phyloP scores from a whole-genome alignment of 2,113 vertebrate species.

The Lepus americanus region DNA sequence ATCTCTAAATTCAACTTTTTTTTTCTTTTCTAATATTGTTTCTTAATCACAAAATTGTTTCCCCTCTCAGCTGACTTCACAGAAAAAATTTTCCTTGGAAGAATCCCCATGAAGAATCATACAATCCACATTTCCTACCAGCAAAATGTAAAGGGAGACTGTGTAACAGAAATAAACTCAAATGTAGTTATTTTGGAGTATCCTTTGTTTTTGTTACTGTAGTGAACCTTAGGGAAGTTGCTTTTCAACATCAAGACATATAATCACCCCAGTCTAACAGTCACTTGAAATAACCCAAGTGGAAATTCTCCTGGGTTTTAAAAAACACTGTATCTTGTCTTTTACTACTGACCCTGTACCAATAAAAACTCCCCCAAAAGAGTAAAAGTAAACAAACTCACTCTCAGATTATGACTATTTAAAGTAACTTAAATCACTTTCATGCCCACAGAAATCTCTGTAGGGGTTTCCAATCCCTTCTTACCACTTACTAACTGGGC shows the following conservation, averaged over 20 bases:
- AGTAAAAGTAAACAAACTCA: constrained; percentile 63
- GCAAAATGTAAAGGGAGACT: constrained; percentile 22
- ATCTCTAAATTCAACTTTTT: constrained; percentile 46
- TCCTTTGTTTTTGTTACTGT: constrained; percentile 18
- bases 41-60: constrained; percentile 53
- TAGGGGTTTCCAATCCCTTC: constrained; percentile 50
- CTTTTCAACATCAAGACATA: constrained; percentile 63
- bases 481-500: constrained; percentile 62
- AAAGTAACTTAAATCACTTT: constrained; percentile 73
- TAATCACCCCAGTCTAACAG: constrained; percentile 42
- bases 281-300: constrained; percentile 62
- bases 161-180: constrained; percentile 61
- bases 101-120: neutral
- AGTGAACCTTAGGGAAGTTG: constrained; percentile 20
- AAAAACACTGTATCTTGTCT: constrained; percentile 49
- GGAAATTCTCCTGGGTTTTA: constrained; percentile 61
- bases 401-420: constrained; percentile 51
- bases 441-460: constrained; percentile 36
- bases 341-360: constrained; percentile 43
- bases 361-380: constrained; percentile 62
- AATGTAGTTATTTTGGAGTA: constrained; percentile 11
- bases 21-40: constrained; percentile 49
- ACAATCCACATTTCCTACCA: constrained; percentile 49
- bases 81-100: constrained; percentile 7
- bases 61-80: constrained; percentile 26